These are phyloP conservation scores for Polyodon spathula DNA, from an alignment of 2,113 vertebrate genomes.

Conservation along the genomic window DNA sequence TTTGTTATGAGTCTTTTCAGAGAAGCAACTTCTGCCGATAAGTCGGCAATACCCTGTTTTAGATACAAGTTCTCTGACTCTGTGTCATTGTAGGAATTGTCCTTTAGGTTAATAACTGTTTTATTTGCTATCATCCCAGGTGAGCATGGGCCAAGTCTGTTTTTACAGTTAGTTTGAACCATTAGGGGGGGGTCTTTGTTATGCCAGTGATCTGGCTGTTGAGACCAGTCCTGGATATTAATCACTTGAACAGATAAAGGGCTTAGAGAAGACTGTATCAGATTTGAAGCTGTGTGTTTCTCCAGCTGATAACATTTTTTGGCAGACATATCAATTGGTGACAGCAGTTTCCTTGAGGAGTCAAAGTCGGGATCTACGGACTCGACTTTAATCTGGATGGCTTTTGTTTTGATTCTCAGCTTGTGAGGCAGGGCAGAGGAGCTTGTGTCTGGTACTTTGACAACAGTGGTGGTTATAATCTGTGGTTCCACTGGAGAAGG, in stretches of 20 bases:
- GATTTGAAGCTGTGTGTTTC: conserved; percentile 43
- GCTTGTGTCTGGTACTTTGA: conserved; percentile 77
- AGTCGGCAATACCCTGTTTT: conserved; percentile 63
- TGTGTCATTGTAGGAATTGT: conserved; percentile 56
- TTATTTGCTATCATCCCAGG: conserved; percentile 21
- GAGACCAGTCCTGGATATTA: conserved; percentile 78
- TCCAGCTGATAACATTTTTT: conserved; percentile 55
- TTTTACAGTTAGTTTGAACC: conserved; percentile 50
- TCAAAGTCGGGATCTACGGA: conserved; percentile 75
- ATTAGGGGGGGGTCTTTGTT: conserved; percentile 59
- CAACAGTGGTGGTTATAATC: conserved; percentile 61
- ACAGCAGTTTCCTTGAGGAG: conserved; percentile 58
- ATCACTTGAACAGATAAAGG: conserved; percentile 80
- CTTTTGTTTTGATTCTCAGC: conserved; percentile 84
- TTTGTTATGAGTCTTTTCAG: conserved; percentile 72
- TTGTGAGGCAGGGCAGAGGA: conserved; percentile 89
- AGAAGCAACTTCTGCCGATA: conserved; percentile 69
- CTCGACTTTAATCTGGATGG: conserved; percentile 85
- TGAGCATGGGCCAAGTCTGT: conserved; percentile 27
- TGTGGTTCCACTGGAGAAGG: conserved; percentile 65
- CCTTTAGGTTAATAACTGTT: conserved; percentile 47
- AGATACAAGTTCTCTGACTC: conserved; percentile 66
- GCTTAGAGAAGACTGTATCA: conserved; percentile 58
- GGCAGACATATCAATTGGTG: conserved; percentile 55
- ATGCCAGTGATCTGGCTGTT: conserved; percentile 73